phyloP scores from a whole-genome alignment of 2,797 vertebrate species.

The Babyrousa celebensis region DNA sequence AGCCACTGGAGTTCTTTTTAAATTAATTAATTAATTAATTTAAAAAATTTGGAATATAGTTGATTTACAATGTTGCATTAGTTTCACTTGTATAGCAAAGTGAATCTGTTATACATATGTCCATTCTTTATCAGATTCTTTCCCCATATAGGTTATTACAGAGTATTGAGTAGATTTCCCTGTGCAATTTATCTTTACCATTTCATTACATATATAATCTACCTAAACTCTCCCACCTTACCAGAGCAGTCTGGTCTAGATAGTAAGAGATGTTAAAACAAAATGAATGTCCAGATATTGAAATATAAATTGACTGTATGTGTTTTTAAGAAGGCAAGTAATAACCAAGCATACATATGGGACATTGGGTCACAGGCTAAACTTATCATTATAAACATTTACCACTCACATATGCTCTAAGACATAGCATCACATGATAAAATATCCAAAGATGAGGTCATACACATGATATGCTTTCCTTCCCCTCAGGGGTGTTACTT shows the following conservation, averaged over 20 bases:
- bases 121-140: no score
- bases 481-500: neutral
- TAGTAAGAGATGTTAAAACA: neutral
- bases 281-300: neutral
- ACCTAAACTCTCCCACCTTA: neutral
- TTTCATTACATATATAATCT: neutral
- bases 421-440: neutral
- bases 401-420: neutral
- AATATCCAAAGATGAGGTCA: neutral
- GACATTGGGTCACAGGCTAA: neutral
- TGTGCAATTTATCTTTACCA: no score
- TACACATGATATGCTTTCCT: neutral
- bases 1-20: neutral
- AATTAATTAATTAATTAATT: no score
- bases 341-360: neutral
- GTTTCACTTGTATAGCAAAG: no score
- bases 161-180: no score
- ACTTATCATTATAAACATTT: neutral
- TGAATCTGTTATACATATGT: no score
- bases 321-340: neutral
- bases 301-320: neutral
- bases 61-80: no score
- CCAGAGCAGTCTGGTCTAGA: neutral
- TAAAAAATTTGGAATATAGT: no score
- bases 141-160: no score